A percentile compares a stretch with the other conserved stretches of the same genome.
phyloP scores from a whole-genome alignment of 64 coral and sea anemone genomes.

The Pachyseris speciosa region DNA sequence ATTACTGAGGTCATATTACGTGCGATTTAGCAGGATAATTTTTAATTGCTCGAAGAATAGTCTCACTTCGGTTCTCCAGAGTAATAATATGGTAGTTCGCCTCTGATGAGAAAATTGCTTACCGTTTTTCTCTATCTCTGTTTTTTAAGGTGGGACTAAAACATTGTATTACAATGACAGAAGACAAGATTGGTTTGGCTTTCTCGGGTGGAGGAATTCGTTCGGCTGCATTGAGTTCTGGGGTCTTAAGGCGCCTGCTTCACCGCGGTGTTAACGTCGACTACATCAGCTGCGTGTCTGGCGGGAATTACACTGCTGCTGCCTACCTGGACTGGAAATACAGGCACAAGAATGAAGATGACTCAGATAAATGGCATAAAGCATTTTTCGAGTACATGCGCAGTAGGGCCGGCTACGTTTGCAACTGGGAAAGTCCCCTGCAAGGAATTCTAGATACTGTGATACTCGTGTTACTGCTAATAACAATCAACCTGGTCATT shows the following conservation, averaged over 20 bases:
- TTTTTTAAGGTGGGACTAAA: neutral
- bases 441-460: slow-evolving; percentile 71
- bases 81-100: too few species aligned
- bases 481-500: slow-evolving; percentile 73
- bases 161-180: neutral
- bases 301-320: slow-evolving; percentile 79
- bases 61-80: too few species aligned
- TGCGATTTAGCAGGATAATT: too few species aligned
- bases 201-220: slow-evolving; percentile 87
- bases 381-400: slow-evolving; percentile 86
- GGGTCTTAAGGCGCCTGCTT: slow-evolving; percentile 74
- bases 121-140: neutral
- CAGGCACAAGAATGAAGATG: slow-evolving; percentile 40
- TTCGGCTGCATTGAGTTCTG: slow-evolving; percentile 78
- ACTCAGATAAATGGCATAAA: slow-evolving; percentile 77
- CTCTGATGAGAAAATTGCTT: too few species aligned
- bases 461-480: slow-evolving; percentile 21
- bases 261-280: slow-evolving; percentile 66
- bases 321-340: slow-evolving; percentile 88
- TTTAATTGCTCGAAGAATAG: too few species aligned
- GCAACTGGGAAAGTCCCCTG: slow-evolving; percentile 56
- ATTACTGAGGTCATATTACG: too few species aligned
- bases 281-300: slow-evolving; percentile 90
- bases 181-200: slow-evolving; percentile 57
- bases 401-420: slow-evolving; percentile 68